Base-by-base conservation (phyloP, 64 coral and sea anemone species). In the Catalaphyllia jardinei region DNA sequence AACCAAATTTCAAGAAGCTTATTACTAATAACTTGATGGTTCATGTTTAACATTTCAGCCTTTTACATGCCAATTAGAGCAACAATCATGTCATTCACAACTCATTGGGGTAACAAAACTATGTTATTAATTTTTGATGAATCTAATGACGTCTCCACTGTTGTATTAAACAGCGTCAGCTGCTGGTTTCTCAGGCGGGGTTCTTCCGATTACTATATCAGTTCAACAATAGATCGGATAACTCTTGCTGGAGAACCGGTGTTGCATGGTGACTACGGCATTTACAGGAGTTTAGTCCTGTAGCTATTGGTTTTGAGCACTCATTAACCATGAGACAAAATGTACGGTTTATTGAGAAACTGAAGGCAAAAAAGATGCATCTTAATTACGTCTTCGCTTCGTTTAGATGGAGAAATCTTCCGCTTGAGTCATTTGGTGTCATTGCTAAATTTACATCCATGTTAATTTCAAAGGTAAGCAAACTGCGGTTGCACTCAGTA, bases 361-460 rank as follows among this genome's bases (percentile, higher is more conserved):
- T 57, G 54, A 57, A 57, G 54, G 54, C 54, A 57, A 57, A 57
- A 46, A 57, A 57, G 54, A 57, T 16, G 54, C 10, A 27, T 0
- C 25, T n/a, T 46, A 4, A 69, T n/a, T n/a, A 57, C 15, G 65
- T 3, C 22, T 69, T 69, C 24, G 20, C 22, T 10, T 69, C 9
- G 65, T 7, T 69, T 11, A 69, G 22, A 11, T 29, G 25, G 65
- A 69, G 5, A 27, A 10, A 69, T 25, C 65, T 69, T 69, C 65
- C 65, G 22, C 20, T n/a, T 25, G n/a, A n/a, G n/a, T 27, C n/a
- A 10, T 69, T 69, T 22, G 54, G 29, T 69, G 65, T 69, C 65
- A 69, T 69, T 11, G 65, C 65, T 69, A 69, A 28, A 69, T 69
- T 69, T 69, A 69, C 65, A n/a, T 69, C 22, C 65, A 69, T 69